A percentile compares a stretch with the other conserved stretches of the same genome.
These are phyloP conservation scores for Acromyrmex echinatior DNA, from an alignment of 1,140 invertebrate genomes.

Conservation along the genomic window DNA sequence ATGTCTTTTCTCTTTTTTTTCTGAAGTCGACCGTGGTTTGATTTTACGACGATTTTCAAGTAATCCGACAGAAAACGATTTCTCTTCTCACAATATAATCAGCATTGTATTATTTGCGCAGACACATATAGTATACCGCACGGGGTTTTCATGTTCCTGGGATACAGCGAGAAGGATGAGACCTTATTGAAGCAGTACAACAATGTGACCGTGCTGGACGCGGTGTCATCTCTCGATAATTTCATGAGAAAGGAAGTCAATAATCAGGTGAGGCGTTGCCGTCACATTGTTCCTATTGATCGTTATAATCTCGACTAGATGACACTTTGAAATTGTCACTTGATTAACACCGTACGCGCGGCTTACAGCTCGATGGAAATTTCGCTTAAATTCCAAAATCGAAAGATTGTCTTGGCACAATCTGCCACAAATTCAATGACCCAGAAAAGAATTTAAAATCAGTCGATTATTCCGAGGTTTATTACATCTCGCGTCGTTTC, in stretches of 20 bases:
- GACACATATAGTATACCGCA: constrained; percentile 92
- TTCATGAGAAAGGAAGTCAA: constrained; percentile 91
- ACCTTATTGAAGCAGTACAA: constrained; percentile 92
- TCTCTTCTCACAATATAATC: background rate
- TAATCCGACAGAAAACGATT: background rate
- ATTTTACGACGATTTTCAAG: background rate
- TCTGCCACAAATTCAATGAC: background rate
- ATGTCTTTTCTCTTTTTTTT: background rate
- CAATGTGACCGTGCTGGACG: constrained; percentile 92
- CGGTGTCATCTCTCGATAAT: constrained; percentile 92
- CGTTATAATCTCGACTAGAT: background rate
- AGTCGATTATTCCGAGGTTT: constrained; percentile 50
- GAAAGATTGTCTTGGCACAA: constrained; percentile 7
- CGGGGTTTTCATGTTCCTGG: constrained; percentile 95
- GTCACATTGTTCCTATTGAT: background rate
- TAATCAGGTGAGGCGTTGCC: constrained; percentile 88
- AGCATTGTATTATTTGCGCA: constrained; percentile 78
- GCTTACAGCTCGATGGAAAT: background rate
- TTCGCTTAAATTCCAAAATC: constrained; percentile 1
- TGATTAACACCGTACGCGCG: background rate
- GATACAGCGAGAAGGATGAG: constrained; percentile 95
- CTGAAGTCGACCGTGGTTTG: background rate
- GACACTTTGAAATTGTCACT: background rate
- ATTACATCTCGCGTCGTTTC: constrained; percentile 40
- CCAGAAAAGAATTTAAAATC: constrained; percentile 27